Percentiles rank a stretch among this genome's conserved stretches.
Evolutionary conservation across 2,888 invertebrate genomes (phyloP).

Genomic region (Nemotelus pantherinus): DNA sequence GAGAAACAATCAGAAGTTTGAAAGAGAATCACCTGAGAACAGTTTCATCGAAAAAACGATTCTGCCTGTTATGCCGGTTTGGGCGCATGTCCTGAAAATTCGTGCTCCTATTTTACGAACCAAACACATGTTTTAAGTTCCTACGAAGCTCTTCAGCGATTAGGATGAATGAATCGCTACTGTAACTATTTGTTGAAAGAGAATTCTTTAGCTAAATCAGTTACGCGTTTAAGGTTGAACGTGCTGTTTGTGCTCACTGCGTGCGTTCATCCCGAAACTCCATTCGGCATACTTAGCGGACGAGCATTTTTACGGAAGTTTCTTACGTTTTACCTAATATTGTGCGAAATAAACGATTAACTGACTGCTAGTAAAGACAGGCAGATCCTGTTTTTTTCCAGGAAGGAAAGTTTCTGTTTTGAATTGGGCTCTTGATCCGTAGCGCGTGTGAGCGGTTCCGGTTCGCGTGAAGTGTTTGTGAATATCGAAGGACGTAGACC

Average conservation of each 20-base stretch:
- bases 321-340: too few species aligned
- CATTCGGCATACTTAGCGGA: background rate
- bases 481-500: background rate
- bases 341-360: too few species aligned
- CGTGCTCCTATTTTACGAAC: background rate
- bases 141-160: conserved; percentile 19
- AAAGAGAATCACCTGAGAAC: conserved; percentile 32
- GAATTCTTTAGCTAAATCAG: conserved; percentile 56
- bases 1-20: background rate
- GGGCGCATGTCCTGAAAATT: conserved; percentile 14
- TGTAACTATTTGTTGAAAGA: conserved; percentile 34
- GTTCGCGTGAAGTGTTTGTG: conserved; percentile 25
- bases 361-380: background rate
- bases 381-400: background rate
- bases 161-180: conserved; percentile 32
- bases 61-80: background rate
- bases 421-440: conserved; percentile 29
- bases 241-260: conserved; percentile 62
- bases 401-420: conserved; percentile 24
- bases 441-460: conserved; percentile 21
- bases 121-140: conserved; percentile 21
- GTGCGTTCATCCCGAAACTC: conserved; percentile 47
- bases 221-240: conserved; percentile 66
- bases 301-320: background rate
- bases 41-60: background rate